phyloP scores from a whole-genome alignment of 1,140 invertebrate species.

The Heliothis subflexa region DNA sequence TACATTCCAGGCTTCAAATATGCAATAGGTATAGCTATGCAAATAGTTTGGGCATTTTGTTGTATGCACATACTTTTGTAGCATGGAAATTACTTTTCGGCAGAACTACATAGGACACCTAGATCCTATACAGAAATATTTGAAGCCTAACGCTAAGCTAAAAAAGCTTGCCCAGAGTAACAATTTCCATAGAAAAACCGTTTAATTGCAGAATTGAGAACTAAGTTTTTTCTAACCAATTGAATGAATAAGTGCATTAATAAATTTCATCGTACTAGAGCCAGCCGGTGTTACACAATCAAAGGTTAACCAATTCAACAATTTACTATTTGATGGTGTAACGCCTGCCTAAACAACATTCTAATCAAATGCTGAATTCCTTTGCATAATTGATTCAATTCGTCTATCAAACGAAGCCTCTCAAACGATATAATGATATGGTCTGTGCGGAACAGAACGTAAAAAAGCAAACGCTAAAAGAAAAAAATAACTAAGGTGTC shows the following conservation, averaged over 20 bases:
- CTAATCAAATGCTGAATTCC: slow-evolving; percentile 84
- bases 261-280: not conserved
- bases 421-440: slow-evolving; percentile 60
- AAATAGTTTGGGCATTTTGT: slow-evolving; percentile 2
- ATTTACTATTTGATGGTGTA: slow-evolving; percentile 39
- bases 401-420: slow-evolving; percentile 62
- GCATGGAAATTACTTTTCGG: not conserved
- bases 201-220: not conserved
- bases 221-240: not conserved
- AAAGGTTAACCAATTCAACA: slow-evolving; percentile 26
- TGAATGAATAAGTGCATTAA: slow-evolving; percentile 7
- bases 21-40: slow-evolving; percentile 23
- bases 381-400: slow-evolving; percentile 64
- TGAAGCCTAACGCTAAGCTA: slow-evolving; percentile 33
- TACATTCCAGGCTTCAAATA: slow-evolving; percentile 43
- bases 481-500: slow-evolving; percentile 82
- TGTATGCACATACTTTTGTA: too few relatives aligned
- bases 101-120: not conserved
- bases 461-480: slow-evolving; percentile 77
- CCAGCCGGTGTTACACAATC: slow-evolving; percentile 36
- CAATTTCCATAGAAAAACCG: not conserved
- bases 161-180: slow-evolving; percentile 41
- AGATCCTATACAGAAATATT: slow-evolving; percentile 18
- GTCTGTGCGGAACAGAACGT: slow-evolving; percentile 72
- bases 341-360: slow-evolving; percentile 51